phyloP scores from a whole-genome alignment of 2,888 invertebrate species.

The Latrodectus elegans region DNA sequence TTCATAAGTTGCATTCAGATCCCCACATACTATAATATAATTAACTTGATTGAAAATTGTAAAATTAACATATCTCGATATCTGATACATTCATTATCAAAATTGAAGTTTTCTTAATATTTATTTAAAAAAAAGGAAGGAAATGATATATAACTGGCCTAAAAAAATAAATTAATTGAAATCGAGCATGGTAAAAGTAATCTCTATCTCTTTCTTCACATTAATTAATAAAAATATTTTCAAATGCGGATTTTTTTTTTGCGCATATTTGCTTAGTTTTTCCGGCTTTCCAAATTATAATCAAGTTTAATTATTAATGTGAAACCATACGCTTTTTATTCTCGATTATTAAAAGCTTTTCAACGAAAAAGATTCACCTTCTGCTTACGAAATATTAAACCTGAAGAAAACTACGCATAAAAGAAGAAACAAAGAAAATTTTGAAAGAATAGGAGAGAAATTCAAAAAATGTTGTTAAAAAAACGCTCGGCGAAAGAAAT shows the following conservation, averaged over 20 bases:
- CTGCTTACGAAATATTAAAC: slow-evolving; percentile 22
- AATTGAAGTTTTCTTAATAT: too few relatives aligned
- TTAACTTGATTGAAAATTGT: too few relatives aligned
- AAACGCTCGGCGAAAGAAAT: too few relatives aligned
- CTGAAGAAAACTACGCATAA: not conserved
- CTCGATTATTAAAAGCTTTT: not conserved
- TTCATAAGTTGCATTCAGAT: too few relatives aligned
- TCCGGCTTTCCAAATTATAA: not conserved
- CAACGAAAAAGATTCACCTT: not conserved
- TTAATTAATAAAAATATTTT: not conserved
- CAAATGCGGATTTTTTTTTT: not conserved
- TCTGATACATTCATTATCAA: too few relatives aligned
- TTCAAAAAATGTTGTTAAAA: not conserved
- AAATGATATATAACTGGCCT: too few relatives aligned
- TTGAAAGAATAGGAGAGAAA: slow-evolving; percentile 4
- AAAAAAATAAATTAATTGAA: too few relatives aligned
- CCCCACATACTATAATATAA: too few relatives aligned
- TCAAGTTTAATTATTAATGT: not conserved
- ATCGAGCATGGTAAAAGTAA: too few relatives aligned
- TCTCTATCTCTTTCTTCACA: too few relatives aligned
- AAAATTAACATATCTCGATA: too few relatives aligned
- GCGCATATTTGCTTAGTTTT: not conserved
- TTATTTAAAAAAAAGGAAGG: too few relatives aligned
- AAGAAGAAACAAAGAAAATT: not conserved
- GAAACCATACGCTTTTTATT: not conserved